Percentiles rank a stretch among this genome's conserved stretches.
Evolutionary conservation across 2,113 vertebrate genomes (phyloP).

Genomic region (Columba livia): DNA sequence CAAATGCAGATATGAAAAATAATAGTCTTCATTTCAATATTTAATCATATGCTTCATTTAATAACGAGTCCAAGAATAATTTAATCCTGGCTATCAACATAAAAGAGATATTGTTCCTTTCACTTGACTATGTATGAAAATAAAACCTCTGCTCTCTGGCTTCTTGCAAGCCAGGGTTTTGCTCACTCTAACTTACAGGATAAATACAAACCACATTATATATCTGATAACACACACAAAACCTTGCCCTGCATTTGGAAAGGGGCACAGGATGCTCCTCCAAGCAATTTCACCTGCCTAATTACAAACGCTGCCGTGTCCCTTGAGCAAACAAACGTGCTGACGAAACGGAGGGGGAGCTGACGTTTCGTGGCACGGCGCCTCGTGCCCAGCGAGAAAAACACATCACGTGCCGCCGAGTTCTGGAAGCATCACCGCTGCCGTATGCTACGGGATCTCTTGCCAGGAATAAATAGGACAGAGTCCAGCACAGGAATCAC

Average conservation of each 20-base stretch:
- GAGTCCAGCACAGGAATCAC: constrained; percentile 49
- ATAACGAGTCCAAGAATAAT: constrained; percentile 54
- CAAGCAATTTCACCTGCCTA: not conserved
- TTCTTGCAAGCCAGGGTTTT: not conserved
- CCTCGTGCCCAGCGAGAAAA: constrained; percentile 19
- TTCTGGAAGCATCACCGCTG: constrained; percentile 55
- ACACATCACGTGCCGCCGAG: constrained; percentile 34
- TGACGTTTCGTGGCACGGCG: constrained; percentile 44
- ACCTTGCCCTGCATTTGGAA: not conserved
- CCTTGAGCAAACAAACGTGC: not conserved
- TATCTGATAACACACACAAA: not conserved
- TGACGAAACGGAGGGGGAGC: not conserved
- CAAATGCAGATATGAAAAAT: constrained; percentile 53
- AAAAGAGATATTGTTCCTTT: constrained; percentile 32
- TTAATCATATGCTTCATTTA: constrained; percentile 65
- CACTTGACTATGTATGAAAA: not conserved
- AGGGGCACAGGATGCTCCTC: not conserved
- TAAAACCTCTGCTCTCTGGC: not conserved
- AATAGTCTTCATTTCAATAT: constrained; percentile 53
- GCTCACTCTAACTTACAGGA: fast-evolving
- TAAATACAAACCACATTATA: not conserved
- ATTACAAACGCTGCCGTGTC: not conserved
- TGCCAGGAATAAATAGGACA: constrained; percentile 58
- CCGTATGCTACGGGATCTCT: constrained; percentile 31
- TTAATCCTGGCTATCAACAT: constrained; percentile 47